These are phyloP conservation scores for Peromyscus nudipes DNA, from an alignment of 2,797 vertebrate genomes.

Conservation along the genomic window DNA sequence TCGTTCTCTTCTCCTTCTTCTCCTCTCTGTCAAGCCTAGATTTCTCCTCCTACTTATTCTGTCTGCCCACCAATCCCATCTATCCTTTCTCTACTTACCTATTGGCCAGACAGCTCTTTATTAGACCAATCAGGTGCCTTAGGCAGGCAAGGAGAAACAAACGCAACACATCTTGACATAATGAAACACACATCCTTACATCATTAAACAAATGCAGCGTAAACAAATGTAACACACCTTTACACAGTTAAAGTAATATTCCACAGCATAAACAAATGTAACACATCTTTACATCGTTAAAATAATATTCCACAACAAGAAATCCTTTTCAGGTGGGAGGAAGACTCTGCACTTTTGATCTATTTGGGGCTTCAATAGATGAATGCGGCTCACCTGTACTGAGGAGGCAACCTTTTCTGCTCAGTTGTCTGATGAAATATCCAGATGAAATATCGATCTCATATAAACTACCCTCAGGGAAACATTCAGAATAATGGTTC, in stretches of 20 bases:
- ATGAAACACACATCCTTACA: neutral
- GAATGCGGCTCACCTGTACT: neutral
- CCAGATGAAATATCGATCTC: neutral
- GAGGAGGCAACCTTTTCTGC: neutral
- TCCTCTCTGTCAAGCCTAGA: neutral
- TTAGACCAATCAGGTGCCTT: neutral
- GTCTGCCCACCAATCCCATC: too few relatives aligned
- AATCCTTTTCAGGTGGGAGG: neutral
- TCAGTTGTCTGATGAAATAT: neutral
- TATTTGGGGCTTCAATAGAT: neutral
- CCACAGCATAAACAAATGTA: too few relatives aligned
- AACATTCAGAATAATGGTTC: neutral
- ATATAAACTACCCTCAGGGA: neutral
- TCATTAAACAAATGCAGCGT: neutral
- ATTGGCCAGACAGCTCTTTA: neutral
- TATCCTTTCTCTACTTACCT: neutral
- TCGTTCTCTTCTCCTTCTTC: neutral
- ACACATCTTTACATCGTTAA: neutral
- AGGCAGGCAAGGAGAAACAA: neutral
- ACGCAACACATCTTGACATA: neutral
- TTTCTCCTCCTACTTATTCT: neutral
- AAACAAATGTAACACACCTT: neutral
- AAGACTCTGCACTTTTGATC: neutral
- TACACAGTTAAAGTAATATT: neutral
- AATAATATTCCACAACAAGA: neutral